These are phyloP conservation scores for Pseudorhiza aurosa DNA, from an alignment of 30 jellyfish, hydroid and myxozoan genomes.

Conservation along the genomic window DNA sequence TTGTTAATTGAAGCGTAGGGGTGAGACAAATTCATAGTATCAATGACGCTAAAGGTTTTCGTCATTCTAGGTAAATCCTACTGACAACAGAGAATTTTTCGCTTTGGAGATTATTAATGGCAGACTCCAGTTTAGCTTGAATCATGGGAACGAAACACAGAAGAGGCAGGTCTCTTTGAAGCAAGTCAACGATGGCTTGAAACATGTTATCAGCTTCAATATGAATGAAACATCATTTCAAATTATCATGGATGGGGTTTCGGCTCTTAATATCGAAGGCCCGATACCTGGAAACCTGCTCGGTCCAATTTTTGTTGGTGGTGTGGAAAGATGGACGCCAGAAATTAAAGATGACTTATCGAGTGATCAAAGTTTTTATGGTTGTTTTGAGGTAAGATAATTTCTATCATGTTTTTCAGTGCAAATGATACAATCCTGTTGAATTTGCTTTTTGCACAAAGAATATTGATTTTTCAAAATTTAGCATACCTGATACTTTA, in stretches of 20 bases:
- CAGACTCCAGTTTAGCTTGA: constrained; percentile 7
- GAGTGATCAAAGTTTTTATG: constrained; percentile 32
- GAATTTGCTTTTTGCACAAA: too few species aligned
- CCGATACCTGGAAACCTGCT: constrained; percentile 1
- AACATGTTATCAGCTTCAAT: constrained; percentile 3
- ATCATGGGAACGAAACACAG: constrained; percentile 27
- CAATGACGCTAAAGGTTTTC: background rate
- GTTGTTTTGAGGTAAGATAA: constrained; percentile 55
- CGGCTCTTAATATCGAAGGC: background rate
- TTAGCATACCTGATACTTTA: too few species aligned
- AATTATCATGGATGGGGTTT: background rate
- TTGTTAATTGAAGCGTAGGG: too few species aligned
- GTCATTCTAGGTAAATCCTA: constrained; percentile 26
- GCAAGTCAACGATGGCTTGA: constrained; percentile 6
- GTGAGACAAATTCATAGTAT: too few species aligned
- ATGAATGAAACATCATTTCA: background rate
- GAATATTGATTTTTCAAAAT: too few species aligned
- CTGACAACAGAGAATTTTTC: constrained; percentile 50
- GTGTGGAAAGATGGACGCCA: constrained; percentile 50
- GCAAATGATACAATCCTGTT: too few species aligned
- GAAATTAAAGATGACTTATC: constrained; percentile 30
- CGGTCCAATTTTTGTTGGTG: constrained; percentile 64
- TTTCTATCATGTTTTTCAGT: too few species aligned
- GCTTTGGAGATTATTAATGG: constrained; percentile 42
- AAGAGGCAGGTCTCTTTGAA: background rate